Conservation (phyloP, 2,113 vertebrate species). For the Laticauda colubrina region DNA sequence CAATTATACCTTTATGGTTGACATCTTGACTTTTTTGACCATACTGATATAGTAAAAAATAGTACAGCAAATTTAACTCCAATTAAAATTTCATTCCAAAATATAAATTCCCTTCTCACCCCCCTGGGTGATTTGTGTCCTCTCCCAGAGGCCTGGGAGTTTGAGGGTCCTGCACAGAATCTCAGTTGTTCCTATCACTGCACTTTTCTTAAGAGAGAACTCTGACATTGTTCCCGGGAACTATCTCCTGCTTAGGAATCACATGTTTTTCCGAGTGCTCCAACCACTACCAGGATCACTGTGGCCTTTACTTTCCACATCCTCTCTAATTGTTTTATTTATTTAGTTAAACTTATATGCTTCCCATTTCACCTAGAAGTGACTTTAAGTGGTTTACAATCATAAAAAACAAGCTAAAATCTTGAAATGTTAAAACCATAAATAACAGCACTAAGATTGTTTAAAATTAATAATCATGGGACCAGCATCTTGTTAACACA, state of each 20-base stretch:
- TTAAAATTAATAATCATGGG: not conserved
- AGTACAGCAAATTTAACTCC: not conserved
- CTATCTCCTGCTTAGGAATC: not conserved
- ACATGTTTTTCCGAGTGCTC: not conserved
- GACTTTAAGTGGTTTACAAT: not conserved
- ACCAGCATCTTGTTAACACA: not conserved
- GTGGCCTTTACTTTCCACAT: not conserved
- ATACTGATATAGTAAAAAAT: not conserved
- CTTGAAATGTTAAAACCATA: not conserved
- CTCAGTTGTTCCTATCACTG: not conserved
- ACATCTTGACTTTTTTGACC: not conserved
- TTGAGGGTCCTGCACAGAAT: not conserved
- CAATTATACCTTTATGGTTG: not conserved
- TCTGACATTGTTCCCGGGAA: not conserved
- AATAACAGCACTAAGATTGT: not conserved
- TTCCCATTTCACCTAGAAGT: not conserved
- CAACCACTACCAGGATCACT: not conserved
- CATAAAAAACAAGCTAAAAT: not conserved
- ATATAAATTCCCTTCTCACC: not conserved
- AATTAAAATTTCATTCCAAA: not conserved
- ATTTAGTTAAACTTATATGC: not conserved
- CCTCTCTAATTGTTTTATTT: not conserved
- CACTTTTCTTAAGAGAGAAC: not conserved
- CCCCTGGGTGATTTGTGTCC: not conserved
- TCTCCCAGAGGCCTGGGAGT: not conserved